phyloP scores from a whole-genome alignment of 2,797 vertebrate species.

The Megalops cyprinoides region DNA sequence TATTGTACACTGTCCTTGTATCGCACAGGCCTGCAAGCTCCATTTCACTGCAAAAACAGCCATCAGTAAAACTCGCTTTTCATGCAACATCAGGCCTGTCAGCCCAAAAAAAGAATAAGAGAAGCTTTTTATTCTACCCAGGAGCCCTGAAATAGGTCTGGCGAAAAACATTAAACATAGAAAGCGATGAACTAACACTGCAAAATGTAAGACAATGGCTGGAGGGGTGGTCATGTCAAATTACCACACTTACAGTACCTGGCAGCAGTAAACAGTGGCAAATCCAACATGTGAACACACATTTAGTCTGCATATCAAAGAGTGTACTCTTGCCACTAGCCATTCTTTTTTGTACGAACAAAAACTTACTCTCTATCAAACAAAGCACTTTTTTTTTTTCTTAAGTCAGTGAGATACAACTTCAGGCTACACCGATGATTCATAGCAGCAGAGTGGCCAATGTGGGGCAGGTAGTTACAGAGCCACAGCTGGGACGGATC shows the following conservation, averaged over 20 bases:
- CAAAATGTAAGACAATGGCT: not conserved
- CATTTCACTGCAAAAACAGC: slow-evolving; percentile 43
- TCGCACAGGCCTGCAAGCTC: slow-evolving; percentile 51
- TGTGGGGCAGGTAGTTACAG: too few species aligned
- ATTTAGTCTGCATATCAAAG: slow-evolving; percentile 6
- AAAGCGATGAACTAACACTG: slow-evolving; percentile 43
- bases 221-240: not conserved
- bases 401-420: too few species aligned
- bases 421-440: too few species aligned
- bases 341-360: not conserved
- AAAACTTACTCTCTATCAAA: not conserved
- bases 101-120: slow-evolving; percentile 45
- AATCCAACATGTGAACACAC: not conserved
- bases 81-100: slow-evolving; percentile 70
- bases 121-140: slow-evolving; percentile 39
- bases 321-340: not conserved
- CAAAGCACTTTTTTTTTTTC: not conserved
- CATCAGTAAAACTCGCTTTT: slow-evolving; percentile 63
- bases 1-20: slow-evolving; percentile 29
- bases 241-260: not conserved
- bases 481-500: too few species aligned
- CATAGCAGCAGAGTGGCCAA: too few species aligned
- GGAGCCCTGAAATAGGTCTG: slow-evolving; percentile 37
- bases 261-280: not conserved
- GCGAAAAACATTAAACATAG: slow-evolving; percentile 55